These are phyloP conservation scores for Nothoprocta pentlandii DNA, from an alignment of 2,113 vertebrate species.

Conservation along the genomic window DNA sequence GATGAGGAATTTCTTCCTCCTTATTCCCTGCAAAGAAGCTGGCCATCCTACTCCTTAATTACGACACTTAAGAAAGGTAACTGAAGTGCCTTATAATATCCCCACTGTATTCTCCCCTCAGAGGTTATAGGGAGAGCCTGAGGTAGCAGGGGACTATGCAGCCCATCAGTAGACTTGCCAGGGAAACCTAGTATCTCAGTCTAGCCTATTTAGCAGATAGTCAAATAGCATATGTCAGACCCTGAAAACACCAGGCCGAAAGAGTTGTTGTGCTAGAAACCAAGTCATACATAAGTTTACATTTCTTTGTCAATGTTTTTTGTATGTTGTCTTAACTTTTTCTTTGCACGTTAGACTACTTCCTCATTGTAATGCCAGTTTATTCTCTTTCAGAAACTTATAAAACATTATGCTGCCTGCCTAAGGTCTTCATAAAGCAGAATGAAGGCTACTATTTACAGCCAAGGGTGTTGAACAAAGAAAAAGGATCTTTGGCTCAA, in stretches of 20 bases:
- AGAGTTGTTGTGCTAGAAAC: background rate
- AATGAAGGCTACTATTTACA: constrained; percentile 13
- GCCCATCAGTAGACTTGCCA: background rate
- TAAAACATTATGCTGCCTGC: background rate
- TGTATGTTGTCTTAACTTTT: background rate
- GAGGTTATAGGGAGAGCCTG: background rate
- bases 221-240: background rate
- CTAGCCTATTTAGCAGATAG: background rate
- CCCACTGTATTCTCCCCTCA: background rate
- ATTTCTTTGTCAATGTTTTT: background rate
- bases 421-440: background rate
- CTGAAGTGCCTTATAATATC: background rate
- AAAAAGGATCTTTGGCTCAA: constrained; percentile 22
- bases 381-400: background rate
- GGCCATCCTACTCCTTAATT: background rate
- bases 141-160: background rate
- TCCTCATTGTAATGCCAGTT: background rate
- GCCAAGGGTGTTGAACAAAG: constrained; percentile 13
- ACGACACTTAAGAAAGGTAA: background rate
- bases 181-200: background rate
- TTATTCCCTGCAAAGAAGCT: background rate
- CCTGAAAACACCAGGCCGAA: background rate
- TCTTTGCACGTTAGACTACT: background rate
- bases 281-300: background rate
- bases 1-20: background rate